These are phyloP conservation scores for Platycercus adscitus DNA, from an alignment of 2,113 vertebrate genomes.

Conservation along the genomic window DNA sequence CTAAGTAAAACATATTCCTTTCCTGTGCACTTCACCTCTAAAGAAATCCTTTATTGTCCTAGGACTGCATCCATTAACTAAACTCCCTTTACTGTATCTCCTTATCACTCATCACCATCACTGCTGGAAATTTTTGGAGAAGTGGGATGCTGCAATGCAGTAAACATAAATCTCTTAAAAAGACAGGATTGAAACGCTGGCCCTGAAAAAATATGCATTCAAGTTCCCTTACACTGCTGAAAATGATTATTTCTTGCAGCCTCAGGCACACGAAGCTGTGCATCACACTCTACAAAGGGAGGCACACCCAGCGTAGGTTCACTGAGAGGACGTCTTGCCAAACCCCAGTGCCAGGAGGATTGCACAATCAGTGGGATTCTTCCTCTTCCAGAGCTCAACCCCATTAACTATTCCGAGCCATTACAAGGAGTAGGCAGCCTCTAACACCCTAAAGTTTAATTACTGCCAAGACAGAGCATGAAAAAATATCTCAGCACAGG, in stretches of 20 bases:
- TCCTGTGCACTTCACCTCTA: constrained; percentile 41
- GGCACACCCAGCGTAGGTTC: constrained; percentile 53
- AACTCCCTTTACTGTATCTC: not conserved
- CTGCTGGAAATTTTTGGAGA: constrained; percentile 37
- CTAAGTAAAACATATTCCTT: constrained; percentile 8
- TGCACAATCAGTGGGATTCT: constrained; percentile 59
- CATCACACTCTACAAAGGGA: constrained; percentile 27
- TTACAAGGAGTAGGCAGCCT: not conserved
- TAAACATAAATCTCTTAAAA: constrained; percentile 46
- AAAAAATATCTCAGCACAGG: not conserved
- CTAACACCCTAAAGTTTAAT: constrained; percentile 12
- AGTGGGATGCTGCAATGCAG: constrained; percentile 26
- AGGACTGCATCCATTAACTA: constrained; percentile 13
- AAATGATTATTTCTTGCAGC: constrained; percentile 28
- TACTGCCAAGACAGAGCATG: not conserved
- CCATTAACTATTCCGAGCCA: constrained; percentile 23
- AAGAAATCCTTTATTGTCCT: constrained; percentile 22
- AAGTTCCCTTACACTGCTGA: constrained; percentile 25
- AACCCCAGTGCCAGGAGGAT: constrained; percentile 28
- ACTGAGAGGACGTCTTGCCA: constrained; percentile 35
- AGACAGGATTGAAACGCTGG: not conserved
- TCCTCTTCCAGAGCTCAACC: constrained; percentile 18
- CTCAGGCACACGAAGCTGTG: not conserved
- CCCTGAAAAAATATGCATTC: not conserved
- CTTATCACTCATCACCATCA: constrained; percentile 55